phyloP scores from a whole-genome alignment of 2,113 vertebrate genomes.

The Microcebus murinus region DNA sequence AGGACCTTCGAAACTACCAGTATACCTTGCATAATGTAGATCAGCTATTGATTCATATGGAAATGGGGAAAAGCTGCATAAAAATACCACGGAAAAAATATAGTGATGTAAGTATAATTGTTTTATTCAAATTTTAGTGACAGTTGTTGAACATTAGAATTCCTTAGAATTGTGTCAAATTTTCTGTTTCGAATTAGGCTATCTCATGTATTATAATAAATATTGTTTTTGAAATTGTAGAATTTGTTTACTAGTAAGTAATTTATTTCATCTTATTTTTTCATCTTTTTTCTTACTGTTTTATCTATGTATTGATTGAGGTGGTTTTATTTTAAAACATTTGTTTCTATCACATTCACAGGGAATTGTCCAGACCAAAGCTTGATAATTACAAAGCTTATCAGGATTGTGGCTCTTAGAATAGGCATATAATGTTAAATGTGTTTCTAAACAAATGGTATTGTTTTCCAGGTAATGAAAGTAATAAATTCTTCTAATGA shows the following conservation, averaged over 20 bases:
- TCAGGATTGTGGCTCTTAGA: background rate
- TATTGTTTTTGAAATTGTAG: slow-evolving; percentile 39
- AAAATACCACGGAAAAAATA: slow-evolving; percentile 93
- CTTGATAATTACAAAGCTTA: slow-evolving; percentile 5
- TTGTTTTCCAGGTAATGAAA: slow-evolving; percentile 90
- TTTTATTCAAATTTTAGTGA: slow-evolving; percentile 22
- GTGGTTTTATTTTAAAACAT: slow-evolving; percentile 22
- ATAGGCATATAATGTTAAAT: background rate
- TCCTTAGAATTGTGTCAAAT: slow-evolving; percentile 12
- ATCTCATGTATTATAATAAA: slow-evolving; percentile 25
- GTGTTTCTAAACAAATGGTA: background rate
- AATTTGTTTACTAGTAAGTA: slow-evolving; percentile 14
- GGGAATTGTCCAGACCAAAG: background rate
- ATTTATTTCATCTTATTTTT: background rate
- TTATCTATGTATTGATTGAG: background rate
- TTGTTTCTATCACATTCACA: background rate
- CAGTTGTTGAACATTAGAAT: slow-evolving; percentile 18
- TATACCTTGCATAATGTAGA: slow-evolving; percentile 93
- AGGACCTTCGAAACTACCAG: slow-evolving; percentile 97
- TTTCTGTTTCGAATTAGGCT: slow-evolving; percentile 36
- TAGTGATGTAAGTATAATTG: slow-evolving; percentile 88
- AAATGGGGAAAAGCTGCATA: slow-evolving; percentile 96
- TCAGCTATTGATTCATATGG: slow-evolving; percentile 94
- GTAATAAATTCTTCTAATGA: slow-evolving; percentile 93
- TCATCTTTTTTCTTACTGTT: background rate